Base-by-base conservation (phyloP, 2,113 vertebrate genomes). In the Arizona elegans region DNA sequence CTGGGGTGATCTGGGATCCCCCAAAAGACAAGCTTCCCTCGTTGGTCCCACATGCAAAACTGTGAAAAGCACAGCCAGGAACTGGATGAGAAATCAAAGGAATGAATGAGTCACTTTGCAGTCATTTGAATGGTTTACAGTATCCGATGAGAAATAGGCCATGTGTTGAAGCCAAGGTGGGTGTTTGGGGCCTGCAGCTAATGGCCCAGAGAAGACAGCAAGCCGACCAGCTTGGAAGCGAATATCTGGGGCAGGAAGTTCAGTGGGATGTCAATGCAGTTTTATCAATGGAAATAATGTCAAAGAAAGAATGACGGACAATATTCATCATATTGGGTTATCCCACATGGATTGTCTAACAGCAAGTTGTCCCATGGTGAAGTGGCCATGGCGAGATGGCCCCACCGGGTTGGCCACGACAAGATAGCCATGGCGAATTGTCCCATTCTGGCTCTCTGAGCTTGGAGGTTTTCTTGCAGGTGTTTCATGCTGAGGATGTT, bases 21-120 rank as follows among this genome's bases (percentile, higher is more conserved):
- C 81, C 43, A 93, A 94, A 93, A 9, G n/a, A 38, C 2, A 17
- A 90, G 33, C 91, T 91, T 7, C 81, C 55, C 70, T 92, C 33
- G 54, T 26, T 59, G 87, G 94, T 93, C 93, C 94, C 56, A 54
- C 33, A 24, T 75, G 85, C 56, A 50, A 92, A 0, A 0, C 91
- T 90, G 92, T 90, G 90, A 91, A 92, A 88, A 92, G 94, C 50
- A 23, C 90, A 55, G 91, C 91, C 59, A 26, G 86, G 54, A 62
- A 62, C 94, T 96, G 95, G 96, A 96, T 96, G 96, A 95, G 94
- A 94, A 96, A 94, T 94, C 95, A 96, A 95, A 93, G 94, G 94
- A 94, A 95, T 92, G 95, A 96, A 94, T 96, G 95, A 96, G 95
- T 96, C 96, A 96, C 93, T 95, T 93, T 8, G 92, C 94, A 95